Percentiles rank a stretch among this genome's conserved stretches.
phyloP scores from a whole-genome alignment of 2,113 vertebrate species.

The Dipodomys merriami region DNA sequence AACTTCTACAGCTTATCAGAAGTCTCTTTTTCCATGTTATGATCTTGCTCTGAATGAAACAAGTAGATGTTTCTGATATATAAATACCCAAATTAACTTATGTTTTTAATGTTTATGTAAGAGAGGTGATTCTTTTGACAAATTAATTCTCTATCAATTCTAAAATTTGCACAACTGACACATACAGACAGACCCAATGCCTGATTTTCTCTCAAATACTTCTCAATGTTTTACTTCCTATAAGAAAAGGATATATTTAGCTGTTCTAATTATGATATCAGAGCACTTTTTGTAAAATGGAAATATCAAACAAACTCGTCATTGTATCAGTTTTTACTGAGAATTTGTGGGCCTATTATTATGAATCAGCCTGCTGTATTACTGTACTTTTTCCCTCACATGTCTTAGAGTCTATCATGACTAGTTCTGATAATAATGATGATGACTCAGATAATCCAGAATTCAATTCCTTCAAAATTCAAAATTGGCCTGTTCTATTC shows the following conservation, averaged over 20 bases:
- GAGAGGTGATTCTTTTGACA: conserved; percentile 14
- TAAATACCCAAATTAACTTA: conserved; percentile 34
- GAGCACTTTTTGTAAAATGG: background rate
- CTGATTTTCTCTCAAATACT: background rate
- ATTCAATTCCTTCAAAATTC: conserved; percentile 33
- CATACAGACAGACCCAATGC: background rate
- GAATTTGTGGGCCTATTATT: conserved; percentile 1
- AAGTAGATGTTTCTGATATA: background rate
- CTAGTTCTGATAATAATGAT: conserved; percentile 41
- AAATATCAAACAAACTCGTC: conserved; percentile 26
- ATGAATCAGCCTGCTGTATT: background rate
- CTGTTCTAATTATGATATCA: conserved; percentile 39
- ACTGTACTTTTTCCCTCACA: background rate
- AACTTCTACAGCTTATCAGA: background rate
- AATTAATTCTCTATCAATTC: conserved; percentile 1
- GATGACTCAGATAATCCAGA: conserved; percentile 39
- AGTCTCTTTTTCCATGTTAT: background rate
- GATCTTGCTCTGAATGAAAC: background rate
- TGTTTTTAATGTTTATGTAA: conserved; percentile 1
- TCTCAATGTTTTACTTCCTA: conserved; percentile 25
- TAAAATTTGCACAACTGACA: conserved; percentile 19
- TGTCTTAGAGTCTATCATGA: background rate
- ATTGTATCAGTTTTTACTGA: conserved; percentile 45
- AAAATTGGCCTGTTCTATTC: conserved; percentile 52
- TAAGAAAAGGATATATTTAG: conserved; percentile 16